Conservation (phyloP, 1,140 invertebrate species). For the Sesamia nonagrioides region DNA sequence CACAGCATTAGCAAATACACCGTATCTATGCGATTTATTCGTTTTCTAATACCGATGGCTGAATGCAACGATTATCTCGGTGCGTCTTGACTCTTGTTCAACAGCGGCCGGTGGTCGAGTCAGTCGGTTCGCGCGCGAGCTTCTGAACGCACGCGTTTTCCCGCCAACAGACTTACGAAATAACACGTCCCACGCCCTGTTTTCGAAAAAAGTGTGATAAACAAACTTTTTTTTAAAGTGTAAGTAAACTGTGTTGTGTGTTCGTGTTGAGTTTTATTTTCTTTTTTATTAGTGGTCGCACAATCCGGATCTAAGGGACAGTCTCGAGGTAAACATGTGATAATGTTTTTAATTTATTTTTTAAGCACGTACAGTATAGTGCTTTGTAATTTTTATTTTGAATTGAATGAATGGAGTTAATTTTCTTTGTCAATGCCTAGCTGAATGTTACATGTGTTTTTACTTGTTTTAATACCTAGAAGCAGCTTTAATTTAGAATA, state of each 20-base stretch:
- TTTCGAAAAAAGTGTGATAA: slow-evolving; percentile 64
- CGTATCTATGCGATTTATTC: slow-evolving; percentile 61
- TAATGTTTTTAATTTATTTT: slow-evolving; percentile 63
- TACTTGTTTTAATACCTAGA: not conserved
- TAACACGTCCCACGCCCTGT: slow-evolving; percentile 56
- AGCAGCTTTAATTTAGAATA: slow-evolving; percentile 12
- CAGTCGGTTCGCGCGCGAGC: slow-evolving; percentile 60
- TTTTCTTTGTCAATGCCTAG: slow-evolving; percentile 33
- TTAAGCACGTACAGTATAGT: slow-evolving; percentile 45
- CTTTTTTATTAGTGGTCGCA: slow-evolving; percentile 53
- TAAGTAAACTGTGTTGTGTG: slow-evolving; percentile 65
- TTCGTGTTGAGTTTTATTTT: slow-evolving; percentile 63
- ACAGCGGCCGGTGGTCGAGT: slow-evolving; percentile 50
- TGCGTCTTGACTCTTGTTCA: slow-evolving; percentile 47
- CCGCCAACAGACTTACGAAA: slow-evolving; percentile 52
- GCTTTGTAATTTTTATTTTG: slow-evolving; percentile 44
- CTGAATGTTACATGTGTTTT: not conserved
- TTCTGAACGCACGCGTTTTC: slow-evolving; percentile 52
- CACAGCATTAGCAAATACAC: slow-evolving; percentile 59
- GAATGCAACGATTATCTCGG: slow-evolving; percentile 60
- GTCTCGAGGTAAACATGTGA: slow-evolving; percentile 67
- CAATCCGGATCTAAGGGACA: slow-evolving; percentile 65
- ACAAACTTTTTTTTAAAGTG: slow-evolving; percentile 63
- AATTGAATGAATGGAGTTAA: slow-evolving; percentile 44
- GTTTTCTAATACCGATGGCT: slow-evolving; percentile 63